Evolutionary conservation across 2,113 vertebrate genomes (phyloP), one percentile per base, ranked within the genome.

Genomic region (Heterocephalus glaber): DNA sequence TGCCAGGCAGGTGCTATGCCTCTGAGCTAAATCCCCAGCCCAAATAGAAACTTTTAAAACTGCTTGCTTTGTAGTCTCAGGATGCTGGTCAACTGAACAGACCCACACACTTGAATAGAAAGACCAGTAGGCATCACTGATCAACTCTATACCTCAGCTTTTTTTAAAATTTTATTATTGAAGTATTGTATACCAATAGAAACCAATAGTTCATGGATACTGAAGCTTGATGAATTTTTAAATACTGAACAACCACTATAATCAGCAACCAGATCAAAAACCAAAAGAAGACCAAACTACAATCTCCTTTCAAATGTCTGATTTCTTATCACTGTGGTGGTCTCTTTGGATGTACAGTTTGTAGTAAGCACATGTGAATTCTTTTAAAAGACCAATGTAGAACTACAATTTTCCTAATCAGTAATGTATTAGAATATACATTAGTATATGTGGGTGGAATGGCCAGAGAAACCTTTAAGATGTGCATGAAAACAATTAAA

Each of bases 201-300:
- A 74, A 87, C n/a, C n/a, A n/a, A n/a, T n/a, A 95, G 19, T 72
- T 93, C 2, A 30, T 58, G 22, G 56, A 49, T 87, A 80, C 16
- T 79, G 30, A 66, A 94, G 7, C 58, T 35, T 60, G 6, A 52
- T 92, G 17, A 88, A 66, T 81, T 94, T 97, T 92, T 44, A 58
- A 65, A 65, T 47, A 30, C 11, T 49, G 17, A 90, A 65, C 13
- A 89, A 61, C n/a, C 38, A 35, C 3, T 79, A 20, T 74, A 79
- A 56, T 47, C 5, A 68, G 7, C 28, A 86, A 61, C 49, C 14
- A 92, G 70, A 83, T 93, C 12, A 84, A 56, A 95, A 86, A 82
- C 47, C 52, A 66, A 30, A 82, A 66, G 41, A 86, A 58, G 16
- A 82, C 35, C 30, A 80, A 72, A 83, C 14, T 17, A 38, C n/a